phyloP scores from a whole-genome alignment of 2,888 invertebrate genomes.

The Melinopterus prodromus region DNA sequence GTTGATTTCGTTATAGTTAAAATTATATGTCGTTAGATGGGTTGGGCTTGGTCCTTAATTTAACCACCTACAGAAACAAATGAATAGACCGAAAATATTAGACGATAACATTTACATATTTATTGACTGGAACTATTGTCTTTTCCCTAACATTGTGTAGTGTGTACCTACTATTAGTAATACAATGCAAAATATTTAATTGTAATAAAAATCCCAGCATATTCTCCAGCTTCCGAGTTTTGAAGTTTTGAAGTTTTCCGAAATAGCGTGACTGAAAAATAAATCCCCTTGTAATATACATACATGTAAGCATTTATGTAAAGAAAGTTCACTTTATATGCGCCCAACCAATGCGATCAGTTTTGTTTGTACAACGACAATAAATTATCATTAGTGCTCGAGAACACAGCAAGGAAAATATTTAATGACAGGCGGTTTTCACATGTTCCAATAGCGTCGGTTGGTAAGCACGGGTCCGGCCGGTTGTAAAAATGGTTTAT shows the following conservation, averaged over 20 bases:
- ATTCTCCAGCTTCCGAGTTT: too few relatives aligned
- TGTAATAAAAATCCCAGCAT: too few relatives aligned
- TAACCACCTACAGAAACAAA: neutral
- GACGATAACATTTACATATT: neutral
- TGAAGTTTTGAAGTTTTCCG: too few relatives aligned
- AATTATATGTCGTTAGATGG: neutral
- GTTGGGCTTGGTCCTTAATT: neutral
- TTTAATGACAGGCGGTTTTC: neutral
- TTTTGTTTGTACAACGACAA: neutral
- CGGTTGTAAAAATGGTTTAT: constrained; percentile 24
- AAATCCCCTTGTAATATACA: neutral
- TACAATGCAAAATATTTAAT: too few relatives aligned
- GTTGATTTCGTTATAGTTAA: neutral
- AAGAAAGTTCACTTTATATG: neutral
- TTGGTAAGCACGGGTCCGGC: constrained; percentile 15
- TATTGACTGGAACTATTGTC: neutral
- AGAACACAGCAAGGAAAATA: neutral
- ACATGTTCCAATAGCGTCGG: neutral
- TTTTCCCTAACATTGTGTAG: too few relatives aligned
- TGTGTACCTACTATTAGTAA: too few relatives aligned
- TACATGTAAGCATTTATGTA: constrained; percentile 6
- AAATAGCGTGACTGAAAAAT: neutral
- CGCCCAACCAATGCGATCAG: too few relatives aligned
- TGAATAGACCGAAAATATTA: neutral
- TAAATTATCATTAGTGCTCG: neutral